Evolutionary conservation across 2,113 vertebrate species (phyloP).

Genomic region (Oryzias woworae): DNA sequence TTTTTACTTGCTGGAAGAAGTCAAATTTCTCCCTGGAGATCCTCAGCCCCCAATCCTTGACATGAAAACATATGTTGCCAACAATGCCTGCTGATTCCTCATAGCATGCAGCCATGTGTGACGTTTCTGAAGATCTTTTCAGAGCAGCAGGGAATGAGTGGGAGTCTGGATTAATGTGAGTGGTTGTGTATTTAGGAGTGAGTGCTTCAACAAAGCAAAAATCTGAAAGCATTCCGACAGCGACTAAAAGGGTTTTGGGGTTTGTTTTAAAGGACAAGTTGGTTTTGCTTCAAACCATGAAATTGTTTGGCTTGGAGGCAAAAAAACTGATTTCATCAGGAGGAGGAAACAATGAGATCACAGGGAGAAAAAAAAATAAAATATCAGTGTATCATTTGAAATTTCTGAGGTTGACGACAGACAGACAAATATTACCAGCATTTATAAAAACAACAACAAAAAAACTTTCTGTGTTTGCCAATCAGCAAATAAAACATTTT

Average conservation of each 20-base stretch:
- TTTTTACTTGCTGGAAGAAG: conserved; percentile 32
- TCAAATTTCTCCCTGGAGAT: conserved; percentile 33
- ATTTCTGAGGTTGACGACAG: too few relatives aligned
- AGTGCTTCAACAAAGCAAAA: not conserved
- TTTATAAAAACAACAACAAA: too few relatives aligned
- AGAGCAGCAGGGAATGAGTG: conserved; percentile 29
- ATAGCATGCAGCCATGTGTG: conserved; percentile 34
- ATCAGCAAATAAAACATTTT: too few relatives aligned
- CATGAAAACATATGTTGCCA: conserved; percentile 61
- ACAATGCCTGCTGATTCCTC: conserved; percentile 44
- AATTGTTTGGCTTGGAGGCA: conserved; percentile 9
- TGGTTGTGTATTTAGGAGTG: conserved; percentile 4
- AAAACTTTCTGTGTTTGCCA: too few relatives aligned
- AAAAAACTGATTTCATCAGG: not conserved
- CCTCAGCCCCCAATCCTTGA: conserved; percentile 33
- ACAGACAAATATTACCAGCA: too few relatives aligned
- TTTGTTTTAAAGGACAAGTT: conserved; percentile 2
- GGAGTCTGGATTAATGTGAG: conserved; percentile 33
- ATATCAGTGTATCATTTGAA: too few relatives aligned
- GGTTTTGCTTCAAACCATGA: conserved; percentile 20
- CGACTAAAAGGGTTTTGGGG: conserved; percentile 9
- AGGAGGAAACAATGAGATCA: not conserved
- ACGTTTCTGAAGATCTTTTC: conserved; percentile 16
- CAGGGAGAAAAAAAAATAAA: not conserved
- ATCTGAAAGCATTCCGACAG: conserved; percentile 18